Evolutionary conservation across 2,888 invertebrate genomes (phyloP), one percentile per base, ranked within the genome.

Genomic region (Drosophila acutilabella): DNA sequence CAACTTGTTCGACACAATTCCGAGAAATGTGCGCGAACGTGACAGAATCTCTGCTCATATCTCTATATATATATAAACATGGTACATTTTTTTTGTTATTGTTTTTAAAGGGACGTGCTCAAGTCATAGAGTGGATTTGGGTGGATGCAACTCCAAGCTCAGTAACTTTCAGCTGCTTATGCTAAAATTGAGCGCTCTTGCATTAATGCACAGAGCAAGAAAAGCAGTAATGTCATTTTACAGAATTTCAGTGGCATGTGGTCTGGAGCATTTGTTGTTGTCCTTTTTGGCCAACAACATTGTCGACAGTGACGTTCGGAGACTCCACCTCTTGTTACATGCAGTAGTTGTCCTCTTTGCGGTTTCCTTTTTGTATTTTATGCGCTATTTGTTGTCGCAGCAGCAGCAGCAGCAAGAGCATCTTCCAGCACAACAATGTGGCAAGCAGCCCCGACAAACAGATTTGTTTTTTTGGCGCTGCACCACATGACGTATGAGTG

Each of bases 401-500:
- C 48, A 59, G 45, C 42, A 53, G 23, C 50, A 47, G 14, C 50
- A 64, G n/a, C 14, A 16, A 41, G 52, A 59, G 30, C 79, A 58
- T 50, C 40, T 42, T 54, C 42, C 38, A 44, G 20, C 44, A 72
- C 79, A 67, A 78, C 78, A 81, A 71, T 78, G 81, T 79, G 79
- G 66, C 65, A 50, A 64, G 69, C 53, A 47, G 47, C 42, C 60
- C 48, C 62, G 67, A 64, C 74, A 62, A 74, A 45, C 67, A 61
- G 67, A 61, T 65, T 70, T 51, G 50, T 67, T 71, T 78, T 68
- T 61, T 73, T 57, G 66, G 20, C 26, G 50, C 53, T 64, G 72
- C 72, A 76, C 86, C 83, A 74, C 84, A 77, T 85, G 85, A 87
- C 89, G 78, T 80, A 75, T 80, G 84, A 85, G 84, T 85, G 85